Conservation (phyloP, 2,888 invertebrate species). For the Harmothoe impar region DNA sequence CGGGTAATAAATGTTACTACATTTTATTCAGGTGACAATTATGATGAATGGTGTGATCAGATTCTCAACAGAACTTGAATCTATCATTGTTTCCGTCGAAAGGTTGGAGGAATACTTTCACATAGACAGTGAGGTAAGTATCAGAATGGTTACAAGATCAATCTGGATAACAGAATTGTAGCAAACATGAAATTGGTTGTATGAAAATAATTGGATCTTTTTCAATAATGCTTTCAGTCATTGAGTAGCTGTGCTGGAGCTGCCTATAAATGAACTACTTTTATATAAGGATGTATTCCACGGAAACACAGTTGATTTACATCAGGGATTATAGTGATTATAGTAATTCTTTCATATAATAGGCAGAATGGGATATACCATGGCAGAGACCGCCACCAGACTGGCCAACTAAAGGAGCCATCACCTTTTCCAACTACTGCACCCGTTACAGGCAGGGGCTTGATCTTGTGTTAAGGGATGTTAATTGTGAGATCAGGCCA, state of each 20-base stretch:
- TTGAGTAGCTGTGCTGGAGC: too few relatives aligned
- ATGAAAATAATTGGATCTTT: too few relatives aligned
- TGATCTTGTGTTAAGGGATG: slow-evolving; percentile 80
- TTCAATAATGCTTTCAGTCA: too few relatives aligned
- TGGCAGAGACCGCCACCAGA: slow-evolving; percentile 70
- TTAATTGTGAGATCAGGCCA: slow-evolving; percentile 76
- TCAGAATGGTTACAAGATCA: too few relatives aligned
- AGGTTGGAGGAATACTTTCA: slow-evolving; percentile 65
- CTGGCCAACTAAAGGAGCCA: slow-evolving; percentile 80
- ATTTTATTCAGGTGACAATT: slow-evolving; percentile 49
- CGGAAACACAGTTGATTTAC: too few relatives aligned
- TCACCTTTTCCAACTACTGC: slow-evolving; percentile 78
- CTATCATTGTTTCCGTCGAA: slow-evolving; percentile 65
- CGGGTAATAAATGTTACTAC: too few relatives aligned
- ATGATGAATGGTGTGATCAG: slow-evolving; percentile 55
- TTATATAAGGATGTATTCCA: too few relatives aligned
- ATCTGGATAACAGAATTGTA: too few relatives aligned
- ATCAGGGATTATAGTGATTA: too few relatives aligned
- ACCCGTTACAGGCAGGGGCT: slow-evolving; percentile 81
- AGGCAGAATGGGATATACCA: slow-evolving; percentile 63
- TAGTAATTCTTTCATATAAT: background rate
- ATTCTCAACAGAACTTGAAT: slow-evolving; percentile 61
- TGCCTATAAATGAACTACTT: too few relatives aligned
- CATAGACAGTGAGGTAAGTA: slow-evolving; percentile 64
- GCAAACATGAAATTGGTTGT: too few relatives aligned